These are phyloP conservation scores for Nipponacmea schrenckii DNA, from an alignment of 2,888 invertebrate species.

Conservation along the genomic window DNA sequence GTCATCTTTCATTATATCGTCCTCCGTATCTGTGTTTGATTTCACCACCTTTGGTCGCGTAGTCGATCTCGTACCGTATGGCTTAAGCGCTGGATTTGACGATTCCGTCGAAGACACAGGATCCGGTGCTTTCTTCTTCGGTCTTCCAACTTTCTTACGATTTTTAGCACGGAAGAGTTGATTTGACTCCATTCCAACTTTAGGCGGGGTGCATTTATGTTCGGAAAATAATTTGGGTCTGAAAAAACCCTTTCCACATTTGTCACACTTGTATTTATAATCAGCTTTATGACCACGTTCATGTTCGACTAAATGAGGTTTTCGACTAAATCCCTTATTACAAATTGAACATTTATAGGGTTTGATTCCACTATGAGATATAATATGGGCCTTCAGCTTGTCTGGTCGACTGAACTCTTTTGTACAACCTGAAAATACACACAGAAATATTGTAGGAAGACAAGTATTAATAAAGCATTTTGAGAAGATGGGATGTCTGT, in stretches of 20 bases:
- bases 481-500: too few species aligned
- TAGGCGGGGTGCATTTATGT: constrained; percentile 56
- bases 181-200: constrained; percentile 38
- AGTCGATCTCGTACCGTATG: background rate
- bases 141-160: constrained; percentile 54
- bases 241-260: constrained; percentile 61
- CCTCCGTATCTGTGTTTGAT: background rate
- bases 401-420: constrained; percentile 76
- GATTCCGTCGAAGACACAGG: background rate
- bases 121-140: constrained; percentile 44
- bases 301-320: constrained; percentile 65
- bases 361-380: constrained; percentile 72
- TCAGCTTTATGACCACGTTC: constrained; percentile 61
- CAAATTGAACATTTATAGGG: constrained; percentile 67
- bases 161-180: constrained; percentile 46
- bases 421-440: constrained; percentile 70
- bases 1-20: background rate
- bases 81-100: background rate
- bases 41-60: background rate
- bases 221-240: constrained; percentile 56
- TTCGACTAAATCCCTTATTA: constrained; percentile 64
- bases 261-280: constrained; percentile 55
- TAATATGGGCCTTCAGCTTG: constrained; percentile 75
- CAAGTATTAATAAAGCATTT: too few species aligned
- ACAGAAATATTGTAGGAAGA: background rate